Percentiles rank a stretch among this genome's conserved stretches.
Evolutionary conservation across 1,140 invertebrate species (phyloP).

Genomic region (Saxidomus purpurata): DNA sequence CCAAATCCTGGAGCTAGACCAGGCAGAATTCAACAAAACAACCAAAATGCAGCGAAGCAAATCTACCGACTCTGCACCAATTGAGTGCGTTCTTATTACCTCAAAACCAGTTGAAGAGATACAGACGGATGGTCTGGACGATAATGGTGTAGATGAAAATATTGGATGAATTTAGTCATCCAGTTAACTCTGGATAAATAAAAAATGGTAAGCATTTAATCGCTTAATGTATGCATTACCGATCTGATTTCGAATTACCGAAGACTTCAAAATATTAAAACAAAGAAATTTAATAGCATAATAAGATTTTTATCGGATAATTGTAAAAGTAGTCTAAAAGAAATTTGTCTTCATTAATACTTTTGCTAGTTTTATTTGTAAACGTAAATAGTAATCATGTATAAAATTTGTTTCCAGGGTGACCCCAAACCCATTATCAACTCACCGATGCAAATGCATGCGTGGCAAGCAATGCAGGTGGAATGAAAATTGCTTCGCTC

Average conservation of each 20-base stretch:
- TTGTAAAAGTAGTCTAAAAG: no score
- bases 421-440: constrained; percentile 1
- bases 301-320: no score
- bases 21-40: not conserved
- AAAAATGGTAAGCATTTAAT: not conserved
- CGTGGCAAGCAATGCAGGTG: no score
- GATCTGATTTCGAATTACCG: not conserved
- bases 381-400: no score
- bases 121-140: not conserved
- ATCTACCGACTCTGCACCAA: not conserved
- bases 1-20: constrained; percentile 59
- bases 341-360: no score
- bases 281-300: no score
- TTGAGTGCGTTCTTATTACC: constrained; percentile 8
- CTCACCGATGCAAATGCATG: not conserved
- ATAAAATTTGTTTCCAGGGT: not conserved
- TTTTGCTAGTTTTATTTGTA: no score
- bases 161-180: constrained; percentile 2
- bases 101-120: constrained; percentile 1
- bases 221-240: no score
- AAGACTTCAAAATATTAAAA: no score
- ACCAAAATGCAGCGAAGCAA: not conserved
- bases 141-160: not conserved
- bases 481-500: no score
- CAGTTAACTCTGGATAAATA: not conserved